These are phyloP conservation scores for Manacus vitellinus DNA, from an alignment of 2,113 vertebrate species.

Conservation along the genomic window DNA sequence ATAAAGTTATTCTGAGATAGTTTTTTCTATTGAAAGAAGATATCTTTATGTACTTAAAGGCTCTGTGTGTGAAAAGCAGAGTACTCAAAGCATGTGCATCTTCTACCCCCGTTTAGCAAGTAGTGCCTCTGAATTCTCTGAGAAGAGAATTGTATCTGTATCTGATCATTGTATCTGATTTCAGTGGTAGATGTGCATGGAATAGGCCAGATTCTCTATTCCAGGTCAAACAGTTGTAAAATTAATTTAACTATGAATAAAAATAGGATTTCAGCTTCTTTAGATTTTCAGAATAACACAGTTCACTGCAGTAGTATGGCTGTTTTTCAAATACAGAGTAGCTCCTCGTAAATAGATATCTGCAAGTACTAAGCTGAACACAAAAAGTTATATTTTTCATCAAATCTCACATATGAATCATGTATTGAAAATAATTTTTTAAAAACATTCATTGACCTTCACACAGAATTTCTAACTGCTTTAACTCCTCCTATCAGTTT, in stretches of 20 bases:
- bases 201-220: background rate
- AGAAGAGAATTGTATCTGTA: no score
- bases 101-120: rapidly evolving
- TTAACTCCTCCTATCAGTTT: no score
- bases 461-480: background rate
- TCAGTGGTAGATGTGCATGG: background rate
- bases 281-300: background rate
- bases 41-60: background rate
- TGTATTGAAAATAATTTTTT: background rate
- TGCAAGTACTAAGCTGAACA: background rate
- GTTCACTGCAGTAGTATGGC: background rate
- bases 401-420: background rate
- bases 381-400: background rate
- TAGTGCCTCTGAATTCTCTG: background rate
- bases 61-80: background rate
- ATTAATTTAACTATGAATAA: background rate
- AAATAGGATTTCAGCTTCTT: background rate
- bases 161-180: background rate
- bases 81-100: background rate
- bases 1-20: background rate
- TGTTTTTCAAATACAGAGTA: background rate
- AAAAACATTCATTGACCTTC: background rate
- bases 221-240: background rate
- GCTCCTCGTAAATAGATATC: background rate
- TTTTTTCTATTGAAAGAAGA: background rate